A percentile compares a stretch with the other conserved stretches of the same genome.
phyloP scores from a whole-genome alignment of 2,113 vertebrate genomes.

The Laticauda laticaudata region DNA sequence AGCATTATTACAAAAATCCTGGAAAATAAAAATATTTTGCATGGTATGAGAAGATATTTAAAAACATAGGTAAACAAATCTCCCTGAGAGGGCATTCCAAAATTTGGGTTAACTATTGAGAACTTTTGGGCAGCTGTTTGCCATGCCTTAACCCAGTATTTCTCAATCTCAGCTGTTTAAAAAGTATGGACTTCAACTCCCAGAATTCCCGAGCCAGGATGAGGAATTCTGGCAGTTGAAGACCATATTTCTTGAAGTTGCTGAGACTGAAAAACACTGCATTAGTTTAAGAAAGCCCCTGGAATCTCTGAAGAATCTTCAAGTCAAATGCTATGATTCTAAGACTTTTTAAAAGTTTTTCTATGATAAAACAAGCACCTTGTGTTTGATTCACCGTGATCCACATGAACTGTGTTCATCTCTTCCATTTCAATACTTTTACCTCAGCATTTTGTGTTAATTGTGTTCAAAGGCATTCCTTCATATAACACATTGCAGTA shows the following conservation, averaged over 20 bases:
- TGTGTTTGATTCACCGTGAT: not conserved
- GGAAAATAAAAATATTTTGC: not conserved
- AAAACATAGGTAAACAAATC: not conserved
- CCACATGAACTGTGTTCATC: not conserved
- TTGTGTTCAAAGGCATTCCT: not conserved
- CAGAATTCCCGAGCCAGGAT: not conserved
- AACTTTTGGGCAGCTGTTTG: not conserved
- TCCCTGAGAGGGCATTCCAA: not conserved
- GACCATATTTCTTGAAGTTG: not conserved
- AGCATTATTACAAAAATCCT: not conserved
- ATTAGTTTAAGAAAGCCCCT: not conserved
- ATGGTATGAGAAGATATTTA: not conserved
- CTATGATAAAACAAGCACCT: not conserved
- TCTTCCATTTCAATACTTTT: not conserved
- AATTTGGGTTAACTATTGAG: not conserved
- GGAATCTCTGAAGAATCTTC: not conserved
- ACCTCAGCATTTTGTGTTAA: not conserved
- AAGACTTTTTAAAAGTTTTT: not conserved
- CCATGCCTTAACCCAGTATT: not conserved
- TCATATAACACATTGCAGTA: not conserved
- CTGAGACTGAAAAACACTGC: not conserved
- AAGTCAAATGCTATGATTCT: not conserved
- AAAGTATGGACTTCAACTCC: not conserved
- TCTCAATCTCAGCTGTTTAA: not conserved
- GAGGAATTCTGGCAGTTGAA: not conserved